phyloP scores from a whole-genome alignment of 1,140 invertebrate species.

The Sinonovacula constricta region DNA sequence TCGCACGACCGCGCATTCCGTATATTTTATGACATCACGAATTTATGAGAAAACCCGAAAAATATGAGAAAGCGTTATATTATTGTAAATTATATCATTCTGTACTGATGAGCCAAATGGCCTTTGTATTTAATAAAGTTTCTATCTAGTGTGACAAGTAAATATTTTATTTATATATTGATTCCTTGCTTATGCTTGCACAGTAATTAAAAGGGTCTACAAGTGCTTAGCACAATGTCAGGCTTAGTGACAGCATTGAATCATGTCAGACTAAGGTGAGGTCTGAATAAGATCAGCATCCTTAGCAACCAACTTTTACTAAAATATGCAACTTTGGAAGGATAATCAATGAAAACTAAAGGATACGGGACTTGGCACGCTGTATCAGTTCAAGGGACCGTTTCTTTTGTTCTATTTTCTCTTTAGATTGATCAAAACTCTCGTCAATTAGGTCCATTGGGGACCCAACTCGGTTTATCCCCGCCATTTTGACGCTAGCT shows the following conservation, averaged over 20 bases:
- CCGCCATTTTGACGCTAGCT: constrained; percentile 68
- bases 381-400: constrained; percentile 63
- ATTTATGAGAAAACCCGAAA: too few relatives aligned
- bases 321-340: background rate
- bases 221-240: too few relatives aligned
- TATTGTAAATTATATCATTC: too few relatives aligned
- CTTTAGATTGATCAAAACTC: constrained; percentile 63
- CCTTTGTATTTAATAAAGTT: too few relatives aligned
- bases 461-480: constrained; percentile 71
- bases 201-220: too few relatives aligned
- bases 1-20: too few relatives aligned
- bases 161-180: too few relatives aligned
- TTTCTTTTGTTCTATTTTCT: constrained; percentile 63
- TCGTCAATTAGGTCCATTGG: constrained; percentile 75
- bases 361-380: constrained; percentile 73
- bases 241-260: background rate
- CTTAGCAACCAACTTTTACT: constrained; percentile 39
- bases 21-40: too few relatives aligned
- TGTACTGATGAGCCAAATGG: too few relatives aligned
- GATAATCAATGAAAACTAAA: constrained; percentile 9
- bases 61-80: too few relatives aligned
- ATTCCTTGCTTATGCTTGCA: too few relatives aligned
- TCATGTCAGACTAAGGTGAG: background rate
- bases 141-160: too few relatives aligned
- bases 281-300: background rate